Evolutionary conservation across 2,113 vertebrate species (phyloP).

Genomic region (Tragelaphus strepsiceros): DNA sequence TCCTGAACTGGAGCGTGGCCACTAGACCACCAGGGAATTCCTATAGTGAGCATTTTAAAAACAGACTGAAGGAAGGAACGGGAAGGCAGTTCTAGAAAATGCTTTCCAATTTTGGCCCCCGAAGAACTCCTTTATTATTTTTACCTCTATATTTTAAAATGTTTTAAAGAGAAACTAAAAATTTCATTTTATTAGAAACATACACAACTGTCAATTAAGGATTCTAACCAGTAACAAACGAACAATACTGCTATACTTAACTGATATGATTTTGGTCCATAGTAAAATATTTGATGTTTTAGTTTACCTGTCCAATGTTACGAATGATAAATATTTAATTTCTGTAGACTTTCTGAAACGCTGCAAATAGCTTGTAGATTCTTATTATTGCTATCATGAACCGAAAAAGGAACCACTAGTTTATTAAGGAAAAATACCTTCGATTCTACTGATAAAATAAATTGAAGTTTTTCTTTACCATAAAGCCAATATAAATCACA

Average conservation of each 20-base stretch:
- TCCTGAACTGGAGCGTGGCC: background rate
- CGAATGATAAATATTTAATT: background rate
- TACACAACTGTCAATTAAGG: background rate
- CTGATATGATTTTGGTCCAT: background rate
- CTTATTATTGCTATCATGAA: background rate
- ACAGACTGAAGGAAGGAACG: background rate
- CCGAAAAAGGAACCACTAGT: background rate
- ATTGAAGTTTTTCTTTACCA: background rate
- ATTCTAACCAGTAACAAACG: slow-evolving; percentile 15
- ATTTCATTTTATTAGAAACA: background rate
- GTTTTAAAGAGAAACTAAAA: background rate
- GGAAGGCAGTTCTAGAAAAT: background rate
- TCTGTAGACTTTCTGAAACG: background rate
- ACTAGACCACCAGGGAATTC: background rate
- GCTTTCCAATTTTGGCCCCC: background rate
- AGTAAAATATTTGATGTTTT: background rate
- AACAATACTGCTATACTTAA: background rate
- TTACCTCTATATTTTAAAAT: slow-evolving; percentile 1
- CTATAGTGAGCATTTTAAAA: background rate
- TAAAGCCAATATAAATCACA: background rate
- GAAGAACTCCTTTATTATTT: slow-evolving; percentile 18
- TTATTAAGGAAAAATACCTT: background rate
- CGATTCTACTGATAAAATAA: slow-evolving; percentile 13
- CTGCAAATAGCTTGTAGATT: background rate
- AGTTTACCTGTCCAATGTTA: background rate